Conservation (phyloP, 2,113 vertebrate genomes). For the Chionodraco myersi region DNA sequence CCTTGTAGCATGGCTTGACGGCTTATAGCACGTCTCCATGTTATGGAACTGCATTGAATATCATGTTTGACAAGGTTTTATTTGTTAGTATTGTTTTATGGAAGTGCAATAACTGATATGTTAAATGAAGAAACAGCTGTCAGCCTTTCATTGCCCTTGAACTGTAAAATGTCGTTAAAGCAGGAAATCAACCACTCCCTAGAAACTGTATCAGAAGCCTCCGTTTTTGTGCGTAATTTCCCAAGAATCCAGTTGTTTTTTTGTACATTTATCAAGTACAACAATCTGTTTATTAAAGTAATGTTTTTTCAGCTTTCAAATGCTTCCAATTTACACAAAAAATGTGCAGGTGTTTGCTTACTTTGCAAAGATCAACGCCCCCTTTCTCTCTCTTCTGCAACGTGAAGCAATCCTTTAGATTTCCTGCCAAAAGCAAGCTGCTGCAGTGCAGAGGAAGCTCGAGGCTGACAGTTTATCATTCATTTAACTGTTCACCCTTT, state of each 20-base stretch:
- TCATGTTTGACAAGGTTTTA: no score
- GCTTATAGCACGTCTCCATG: no score
- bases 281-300: background rate
- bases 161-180: background rate
- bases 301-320: background rate
- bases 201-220: background rate
- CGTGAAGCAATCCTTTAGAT: constrained; percentile 16
- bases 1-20: no score
- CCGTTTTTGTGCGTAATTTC: background rate
- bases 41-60: no score
- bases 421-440: constrained; percentile 11
- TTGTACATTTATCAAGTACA: background rate
- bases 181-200: background rate
- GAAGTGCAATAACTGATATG: background rate
- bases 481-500: background rate
- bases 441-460: background rate
- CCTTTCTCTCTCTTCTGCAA: background rate
- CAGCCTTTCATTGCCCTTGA: background rate
- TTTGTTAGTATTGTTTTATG: background rate
- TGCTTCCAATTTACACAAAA: background rate
- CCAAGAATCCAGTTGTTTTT: background rate
- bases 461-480: background rate
- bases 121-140: background rate
- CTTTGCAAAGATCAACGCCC: constrained; percentile 6
- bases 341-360: constrained; percentile 3